These are phyloP conservation scores for Margaritifera margaritifera DNA, from an alignment of 2,888 invertebrate species.

Conservation along the genomic window DNA sequence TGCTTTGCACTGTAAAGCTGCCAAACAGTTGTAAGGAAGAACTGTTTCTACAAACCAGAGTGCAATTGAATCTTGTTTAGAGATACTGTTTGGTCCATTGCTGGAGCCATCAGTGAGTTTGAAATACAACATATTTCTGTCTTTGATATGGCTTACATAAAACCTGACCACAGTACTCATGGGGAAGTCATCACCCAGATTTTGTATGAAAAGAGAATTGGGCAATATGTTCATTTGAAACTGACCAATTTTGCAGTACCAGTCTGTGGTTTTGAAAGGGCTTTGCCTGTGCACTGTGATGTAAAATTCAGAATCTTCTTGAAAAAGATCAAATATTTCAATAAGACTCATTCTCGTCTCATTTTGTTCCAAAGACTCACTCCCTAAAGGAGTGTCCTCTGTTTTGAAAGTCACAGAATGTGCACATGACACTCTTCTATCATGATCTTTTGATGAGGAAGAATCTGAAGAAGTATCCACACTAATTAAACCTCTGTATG, in stretches of 20 bases:
- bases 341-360: background rate
- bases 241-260: slow-evolving; percentile 41
- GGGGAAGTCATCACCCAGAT: slow-evolving; percentile 25
- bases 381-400: too few relatives aligned
- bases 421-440: too few relatives aligned
- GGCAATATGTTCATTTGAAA: slow-evolving; percentile 18
- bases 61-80: slow-evolving; percentile 17
- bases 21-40: slow-evolving; percentile 34
- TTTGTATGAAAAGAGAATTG: background rate
- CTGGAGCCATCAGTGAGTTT: background rate
- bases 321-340: slow-evolving; percentile 38
- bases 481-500: too few relatives aligned
- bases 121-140: background rate
- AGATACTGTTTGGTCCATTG: background rate
- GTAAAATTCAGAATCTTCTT: slow-evolving; percentile 49
- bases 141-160: slow-evolving; percentile 3
- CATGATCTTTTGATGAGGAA: too few relatives aligned
- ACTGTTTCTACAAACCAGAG: slow-evolving; percentile 53
- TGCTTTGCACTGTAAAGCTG: slow-evolving; percentile 42
- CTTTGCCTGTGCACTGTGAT: slow-evolving; percentile 29
- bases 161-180: background rate
- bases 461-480: too few relatives aligned
- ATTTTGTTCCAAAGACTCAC: too few relatives aligned
- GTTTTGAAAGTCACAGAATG: too few relatives aligned
- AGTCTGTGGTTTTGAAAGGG: slow-evolving; percentile 24